Evolutionary conservation across 2,888 invertebrate species (phyloP).

Genomic region (Chaetoderma sp.): DNA sequence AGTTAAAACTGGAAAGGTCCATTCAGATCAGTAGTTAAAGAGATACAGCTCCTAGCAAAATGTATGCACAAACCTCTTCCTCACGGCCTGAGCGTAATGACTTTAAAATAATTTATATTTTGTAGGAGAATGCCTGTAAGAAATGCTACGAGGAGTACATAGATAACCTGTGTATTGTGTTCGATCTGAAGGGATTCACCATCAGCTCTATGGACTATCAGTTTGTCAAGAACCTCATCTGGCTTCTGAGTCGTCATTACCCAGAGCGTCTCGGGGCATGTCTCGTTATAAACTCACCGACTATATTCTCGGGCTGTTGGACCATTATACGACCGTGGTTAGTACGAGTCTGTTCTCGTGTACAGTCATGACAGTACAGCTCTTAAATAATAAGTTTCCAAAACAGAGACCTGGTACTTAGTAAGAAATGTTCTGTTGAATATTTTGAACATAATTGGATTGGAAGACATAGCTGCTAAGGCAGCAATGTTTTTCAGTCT

Average conservation of each 20-base stretch:
- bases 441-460: neutral
- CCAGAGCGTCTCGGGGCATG: constrained; percentile 84
- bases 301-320: constrained; percentile 84
- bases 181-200: constrained; percentile 81
- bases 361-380: neutral
- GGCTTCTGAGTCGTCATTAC: constrained; percentile 82
- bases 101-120: constrained; percentile 3
- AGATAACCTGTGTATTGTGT: constrained; percentile 84
- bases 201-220: constrained; percentile 82
- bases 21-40: no score
- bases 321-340: constrained; percentile 81
- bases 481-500: no score
- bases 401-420: neutral
- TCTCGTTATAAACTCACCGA: constrained; percentile 80
- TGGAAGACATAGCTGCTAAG: neutral
- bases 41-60: no score
- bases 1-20: no score
- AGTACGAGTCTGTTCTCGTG: constrained; percentile 49
- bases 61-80: no score
- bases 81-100: no score
- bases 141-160: constrained; percentile 84
- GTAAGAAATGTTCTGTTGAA: neutral
- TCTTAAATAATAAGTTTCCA: neutral
- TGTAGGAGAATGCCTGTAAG: constrained; percentile 81
- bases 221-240: constrained; percentile 82